Evolutionary conservation across 2,888 invertebrate species (phyloP), one percentile per base, ranked within the genome.

Genomic region (Liopterus haemorrhoidalis): DNA sequence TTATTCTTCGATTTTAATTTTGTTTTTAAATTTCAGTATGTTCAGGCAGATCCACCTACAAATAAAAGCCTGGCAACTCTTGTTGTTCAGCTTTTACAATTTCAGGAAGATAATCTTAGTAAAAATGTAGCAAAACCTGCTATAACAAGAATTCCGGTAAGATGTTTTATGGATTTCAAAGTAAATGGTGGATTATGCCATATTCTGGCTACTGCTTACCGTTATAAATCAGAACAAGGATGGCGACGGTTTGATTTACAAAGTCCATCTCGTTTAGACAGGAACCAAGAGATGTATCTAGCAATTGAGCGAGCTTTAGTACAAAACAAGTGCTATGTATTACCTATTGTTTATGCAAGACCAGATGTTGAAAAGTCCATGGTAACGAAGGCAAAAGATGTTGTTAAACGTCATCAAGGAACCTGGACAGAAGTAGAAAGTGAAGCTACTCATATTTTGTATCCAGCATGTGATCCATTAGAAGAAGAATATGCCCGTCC

Each of bases 71-170:
- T 97, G 59, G 80, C 92, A 1, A 80, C 83, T 56, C 75, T 95
- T 41, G 79, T 91, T 3, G 76, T 91, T 49, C 93, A 94, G 65
- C 77, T 96, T 54, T 78, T 96, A 52, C 94, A 94, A 69, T 96
- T 95, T 69, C 95, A 96, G 71, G 96, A 97, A 66, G 93, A 93
- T 55, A 89, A 88, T 67, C 77, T 95, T 61, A 95, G 95, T 2
- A 93, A 94, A 71, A 90, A 88, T 78, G 86, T 88, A 38, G 77
- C 82, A 38, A 94, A 94, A 64, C 90, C 94, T 53, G 83, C 85
- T 55, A 85, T 88, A 66, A 82, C 88, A 48, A 78, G 88, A 68
- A 81, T 91, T 70, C 91, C 91, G 61, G 89, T 90, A 73, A 72
- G 78, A 70, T 91, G 84, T 67, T 96, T 96, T 70, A 75, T 94